Evolutionary conservation across 2,888 invertebrate genomes (phyloP).

Genomic region (Epinotia nisella): DNA sequence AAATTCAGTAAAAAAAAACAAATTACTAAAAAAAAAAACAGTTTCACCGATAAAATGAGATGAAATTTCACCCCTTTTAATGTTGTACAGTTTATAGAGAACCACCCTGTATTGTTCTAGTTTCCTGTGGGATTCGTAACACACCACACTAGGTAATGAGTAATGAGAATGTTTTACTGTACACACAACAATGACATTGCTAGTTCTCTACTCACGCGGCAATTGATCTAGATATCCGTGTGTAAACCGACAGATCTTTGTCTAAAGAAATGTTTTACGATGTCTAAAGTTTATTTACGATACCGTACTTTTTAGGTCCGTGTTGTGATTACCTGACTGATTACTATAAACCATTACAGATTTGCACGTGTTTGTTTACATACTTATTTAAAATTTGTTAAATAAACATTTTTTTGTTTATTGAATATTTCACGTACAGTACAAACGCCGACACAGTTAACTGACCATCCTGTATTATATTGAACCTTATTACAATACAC

Average conservation of each 20-base stretch:
- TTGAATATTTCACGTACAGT: background rate
- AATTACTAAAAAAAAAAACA: too few relatives aligned
- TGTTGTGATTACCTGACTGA: slow-evolving; percentile 1
- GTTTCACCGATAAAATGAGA: too few relatives aligned
- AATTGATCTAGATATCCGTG: slow-evolving; percentile 31
- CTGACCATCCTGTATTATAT: too few relatives aligned
- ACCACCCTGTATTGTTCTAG: too few relatives aligned
- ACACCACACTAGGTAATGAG: slow-evolving; percentile 32
- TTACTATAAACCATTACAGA: slow-evolving; percentile 5
- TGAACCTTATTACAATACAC: too few relatives aligned
- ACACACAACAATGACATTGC: slow-evolving; percentile 37
- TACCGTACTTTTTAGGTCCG: background rate
- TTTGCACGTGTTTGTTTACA: slow-evolving; percentile 15
- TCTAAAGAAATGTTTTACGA: slow-evolving; percentile 12
- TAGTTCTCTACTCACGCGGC: slow-evolving; percentile 25
- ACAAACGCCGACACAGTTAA: too few relatives aligned
- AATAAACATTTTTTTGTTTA: slow-evolving; percentile 4
- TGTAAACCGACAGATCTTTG: slow-evolving; percentile 4
- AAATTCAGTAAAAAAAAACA: too few relatives aligned
- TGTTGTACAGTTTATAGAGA: too few relatives aligned
- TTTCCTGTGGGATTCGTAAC: slow-evolving; percentile 36
- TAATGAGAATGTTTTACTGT: slow-evolving; percentile 32
- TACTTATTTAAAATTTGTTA: slow-evolving; percentile 12
- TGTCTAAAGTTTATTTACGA: slow-evolving; percentile 22
- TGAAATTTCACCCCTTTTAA: too few relatives aligned